Evolutionary conservation across 2,888 invertebrate species (phyloP).

Genomic region (Andrena chrysosceles): DNA sequence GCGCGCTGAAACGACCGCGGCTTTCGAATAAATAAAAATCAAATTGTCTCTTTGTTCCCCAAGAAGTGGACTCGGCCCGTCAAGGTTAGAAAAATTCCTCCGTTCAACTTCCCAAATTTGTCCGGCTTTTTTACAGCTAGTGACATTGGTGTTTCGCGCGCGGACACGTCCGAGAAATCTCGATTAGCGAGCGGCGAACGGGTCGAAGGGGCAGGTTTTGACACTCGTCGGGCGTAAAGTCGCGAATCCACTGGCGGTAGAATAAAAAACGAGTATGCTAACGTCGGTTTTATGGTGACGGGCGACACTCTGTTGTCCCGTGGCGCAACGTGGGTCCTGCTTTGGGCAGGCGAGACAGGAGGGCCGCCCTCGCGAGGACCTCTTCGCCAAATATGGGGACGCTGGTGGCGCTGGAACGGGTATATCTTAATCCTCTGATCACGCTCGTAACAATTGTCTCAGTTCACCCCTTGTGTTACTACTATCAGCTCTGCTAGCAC

Average conservation of each 20-base stretch:
- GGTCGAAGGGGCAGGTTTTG: not conserved
- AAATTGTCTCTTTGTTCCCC: not conserved
- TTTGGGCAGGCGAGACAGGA: not conserved
- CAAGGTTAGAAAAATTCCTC: not conserved
- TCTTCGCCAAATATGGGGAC: conserved; percentile 70
- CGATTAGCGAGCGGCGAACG: conserved; percentile 1
- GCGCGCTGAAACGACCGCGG: not conserved
- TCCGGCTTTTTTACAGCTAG: conserved; percentile 11
- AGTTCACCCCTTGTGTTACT: conserved; percentile 52
- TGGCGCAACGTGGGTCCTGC: not conserved
- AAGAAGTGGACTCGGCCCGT: not conserved
- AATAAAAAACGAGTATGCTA: conserved; percentile 31
- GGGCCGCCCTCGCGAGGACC: conserved; percentile 35
- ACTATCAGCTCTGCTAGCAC: not conserved
- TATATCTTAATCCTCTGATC: conserved; percentile 70
- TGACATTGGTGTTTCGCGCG: not conserved
- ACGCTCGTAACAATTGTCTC: conserved; percentile 75
- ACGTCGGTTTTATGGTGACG: conserved; percentile 45
- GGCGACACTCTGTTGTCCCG: not conserved
- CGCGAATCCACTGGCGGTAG: not conserved
- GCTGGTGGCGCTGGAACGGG: conserved; percentile 6
- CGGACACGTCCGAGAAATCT: not conserved
- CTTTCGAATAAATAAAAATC: not conserved
- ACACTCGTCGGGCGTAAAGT: conserved; percentile 27
- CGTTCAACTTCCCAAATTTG: conserved; percentile 6